Evolutionary conservation across 1,140 invertebrate species (phyloP), one percentile per base, ranked within the genome.

Genomic region (Odontomachus brunneus): DNA sequence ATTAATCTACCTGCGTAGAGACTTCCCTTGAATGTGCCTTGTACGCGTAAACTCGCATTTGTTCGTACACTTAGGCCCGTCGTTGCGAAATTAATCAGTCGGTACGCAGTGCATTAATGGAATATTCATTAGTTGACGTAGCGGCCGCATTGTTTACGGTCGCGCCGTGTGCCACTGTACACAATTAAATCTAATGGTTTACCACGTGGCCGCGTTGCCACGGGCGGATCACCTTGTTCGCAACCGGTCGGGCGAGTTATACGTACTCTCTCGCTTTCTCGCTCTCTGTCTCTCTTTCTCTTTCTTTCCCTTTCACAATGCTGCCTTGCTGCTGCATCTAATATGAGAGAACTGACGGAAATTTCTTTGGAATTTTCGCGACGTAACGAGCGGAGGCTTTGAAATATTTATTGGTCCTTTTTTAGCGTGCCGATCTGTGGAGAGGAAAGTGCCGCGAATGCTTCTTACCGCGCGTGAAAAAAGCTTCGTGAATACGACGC

Each of bases 111-210:
- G 22, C 59, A 75, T 75, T 75, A 80, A 80, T 80, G 65, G 65
- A 80, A 80, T 80, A 80, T 80, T 80, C 75, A 80, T 80, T 51
- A 57, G 75, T 80, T 57, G 75, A 69, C 75, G 33, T 19, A 71
- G 65, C 33, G 14, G 75, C 29, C 24, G 63, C 65, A 80, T 80
- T 80, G 75, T 80, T 80, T 80, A 80, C 75, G 26, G 51, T 17
- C 51, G 22, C 49, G n/a, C 51, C 33, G 65, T 80, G 48, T 33
- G 33, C 49, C 65, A 57, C 60, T 11, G 38, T 44, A 44, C 53
- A 69, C 65, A 80, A 80, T 80, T 80, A 80, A 80, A 80, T 80
- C 51, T 80, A 80, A 80, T 80, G 75, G 65, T 48, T 65, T 80
- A 78, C 22, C 49, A 55, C 38, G 49, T 38, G 62, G 38, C 38